These are phyloP conservation scores for Ptychodera flava DNA, from an alignment of 35 echinoderm and acorn worm species.

Conservation along the genomic window DNA sequence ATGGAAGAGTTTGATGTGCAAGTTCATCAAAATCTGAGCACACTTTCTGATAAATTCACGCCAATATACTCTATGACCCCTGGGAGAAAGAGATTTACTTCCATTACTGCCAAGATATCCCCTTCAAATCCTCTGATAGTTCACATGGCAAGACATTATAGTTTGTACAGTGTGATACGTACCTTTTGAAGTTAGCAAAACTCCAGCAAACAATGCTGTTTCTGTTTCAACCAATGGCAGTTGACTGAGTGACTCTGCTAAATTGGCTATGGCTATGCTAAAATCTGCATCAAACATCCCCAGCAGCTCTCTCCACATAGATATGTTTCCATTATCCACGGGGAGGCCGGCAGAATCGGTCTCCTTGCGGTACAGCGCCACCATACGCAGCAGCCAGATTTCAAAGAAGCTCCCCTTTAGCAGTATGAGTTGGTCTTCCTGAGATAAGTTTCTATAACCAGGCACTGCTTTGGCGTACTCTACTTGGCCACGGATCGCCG, in stretches of 20 bases:
- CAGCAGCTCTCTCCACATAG: not conserved
- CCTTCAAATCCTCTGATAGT: too few species aligned
- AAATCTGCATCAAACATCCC: not conserved
- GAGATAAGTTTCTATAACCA: slow-evolving; percentile 87
- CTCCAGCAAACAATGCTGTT: slow-evolving; percentile 60
- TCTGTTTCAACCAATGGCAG: slow-evolving; percentile 86
- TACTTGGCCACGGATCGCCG: slow-evolving; percentile 93
- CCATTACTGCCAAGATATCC: too few species aligned
- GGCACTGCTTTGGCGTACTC: slow-evolving; percentile 99
- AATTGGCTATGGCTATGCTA: slow-evolving; percentile 46
- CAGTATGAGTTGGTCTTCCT: slow-evolving; percentile 91
- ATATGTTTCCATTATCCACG: not conserved
- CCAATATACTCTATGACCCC: too few species aligned
- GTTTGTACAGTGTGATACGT: too few species aligned
- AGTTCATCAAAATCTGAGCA: too few species aligned
- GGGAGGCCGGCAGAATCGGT: not conserved
- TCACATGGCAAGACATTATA: too few species aligned
- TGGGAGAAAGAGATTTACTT: too few species aligned
- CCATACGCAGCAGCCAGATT: slow-evolving; percentile 62
- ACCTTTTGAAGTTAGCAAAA: slow-evolving; percentile 66
- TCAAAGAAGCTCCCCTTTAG: slow-evolving; percentile 94
- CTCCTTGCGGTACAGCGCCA: not conserved
- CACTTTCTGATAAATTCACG: too few species aligned
- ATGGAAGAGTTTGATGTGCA: too few species aligned
- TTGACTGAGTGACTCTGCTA: slow-evolving; percentile 80